phyloP scores from a whole-genome alignment of 53 echinoderm and acorn worm species.

The Antedon mediterranea region DNA sequence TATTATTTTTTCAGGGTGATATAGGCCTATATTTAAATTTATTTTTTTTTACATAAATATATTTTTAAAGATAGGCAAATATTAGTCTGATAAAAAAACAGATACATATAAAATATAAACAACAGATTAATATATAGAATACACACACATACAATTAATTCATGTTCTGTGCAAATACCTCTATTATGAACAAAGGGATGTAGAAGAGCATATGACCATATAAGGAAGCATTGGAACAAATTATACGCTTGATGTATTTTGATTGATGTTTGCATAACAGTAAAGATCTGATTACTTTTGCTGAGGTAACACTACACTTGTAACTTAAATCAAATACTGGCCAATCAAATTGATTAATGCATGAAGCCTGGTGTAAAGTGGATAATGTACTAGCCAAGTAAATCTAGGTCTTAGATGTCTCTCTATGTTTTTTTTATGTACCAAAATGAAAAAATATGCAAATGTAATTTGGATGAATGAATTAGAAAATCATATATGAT shows the following conservation, averaged over 20 bases:
- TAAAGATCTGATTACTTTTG: not conserved
- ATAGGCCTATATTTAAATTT: too few species aligned
- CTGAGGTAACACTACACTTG: not conserved
- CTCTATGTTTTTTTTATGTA: too few species aligned
- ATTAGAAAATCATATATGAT: too few species aligned
- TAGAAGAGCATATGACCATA: not conserved
- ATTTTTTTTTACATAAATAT: too few species aligned
- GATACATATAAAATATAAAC: too few species aligned
- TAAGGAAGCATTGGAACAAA: not conserved
- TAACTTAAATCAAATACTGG: not conserved
- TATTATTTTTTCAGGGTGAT: slow-evolving; percentile 1
- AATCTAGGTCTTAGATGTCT: too few species aligned
- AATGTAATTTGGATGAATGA: too few species aligned
- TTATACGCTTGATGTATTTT: not conserved
- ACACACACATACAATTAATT: not conserved
- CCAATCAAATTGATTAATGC: not conserved
- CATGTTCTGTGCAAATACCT: not conserved
- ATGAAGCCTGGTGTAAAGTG: not conserved
- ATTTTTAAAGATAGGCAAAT: too few species aligned
- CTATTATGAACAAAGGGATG: not conserved
- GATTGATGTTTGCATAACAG: not conserved
- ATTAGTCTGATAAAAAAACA: too few species aligned
- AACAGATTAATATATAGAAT: not conserved
- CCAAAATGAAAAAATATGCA: too few species aligned
- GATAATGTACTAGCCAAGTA: too few species aligned